Evolutionary conservation across 2,888 invertebrate genomes (phyloP).

Genomic region (Amiota communis): DNA sequence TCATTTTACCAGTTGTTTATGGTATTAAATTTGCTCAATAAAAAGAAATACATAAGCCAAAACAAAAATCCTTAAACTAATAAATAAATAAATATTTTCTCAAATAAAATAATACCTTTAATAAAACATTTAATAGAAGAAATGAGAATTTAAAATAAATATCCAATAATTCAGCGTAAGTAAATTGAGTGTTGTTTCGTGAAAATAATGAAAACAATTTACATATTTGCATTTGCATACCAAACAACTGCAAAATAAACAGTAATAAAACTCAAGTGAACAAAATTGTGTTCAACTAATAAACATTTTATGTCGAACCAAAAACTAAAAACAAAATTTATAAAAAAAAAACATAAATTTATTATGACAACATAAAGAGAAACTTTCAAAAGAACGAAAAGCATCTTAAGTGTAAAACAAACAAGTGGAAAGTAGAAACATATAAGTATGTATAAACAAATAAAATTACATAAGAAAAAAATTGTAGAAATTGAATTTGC

Average conservation of each 20-base stretch:
- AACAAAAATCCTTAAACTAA: slow-evolving; percentile 3
- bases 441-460: not conserved
- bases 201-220: too few relatives aligned
- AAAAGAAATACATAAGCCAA: not conserved
- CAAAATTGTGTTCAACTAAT: too few relatives aligned
- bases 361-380: not conserved
- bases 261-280: not conserved
- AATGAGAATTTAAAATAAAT: too few relatives aligned
- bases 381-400: slow-evolving; percentile 9
- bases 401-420: slow-evolving; percentile 8
- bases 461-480: not conserved
- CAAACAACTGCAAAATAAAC: not conserved
- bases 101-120: not conserved
- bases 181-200: too few relatives aligned
- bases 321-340: not conserved
- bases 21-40: slow-evolving; percentile 28
- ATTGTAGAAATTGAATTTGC: slow-evolving; percentile 30
- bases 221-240: not conserved
- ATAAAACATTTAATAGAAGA: not conserved
- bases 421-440: slow-evolving; percentile 13
- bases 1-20: slow-evolving; percentile 20
- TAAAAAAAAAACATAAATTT: not conserved
- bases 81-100: not conserved
- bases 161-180: too few relatives aligned
- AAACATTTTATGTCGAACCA: not conserved